These are phyloP conservation scores for Lasius fuliginosus DNA, from an alignment of 2,888 invertebrate species.

Conservation along the genomic window DNA sequence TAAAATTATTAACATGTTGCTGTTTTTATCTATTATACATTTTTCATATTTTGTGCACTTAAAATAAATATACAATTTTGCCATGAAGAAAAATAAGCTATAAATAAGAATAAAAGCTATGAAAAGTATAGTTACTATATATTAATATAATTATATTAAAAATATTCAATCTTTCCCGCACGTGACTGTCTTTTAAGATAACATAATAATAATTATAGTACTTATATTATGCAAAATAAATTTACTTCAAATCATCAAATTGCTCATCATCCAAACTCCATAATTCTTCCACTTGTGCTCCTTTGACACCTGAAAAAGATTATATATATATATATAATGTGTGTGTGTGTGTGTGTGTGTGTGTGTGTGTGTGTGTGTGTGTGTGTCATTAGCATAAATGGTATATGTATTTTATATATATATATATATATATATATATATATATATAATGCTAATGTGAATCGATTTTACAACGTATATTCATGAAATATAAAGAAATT, in stretches of 20 bases:
- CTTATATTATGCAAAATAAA: conserved; percentile 36
- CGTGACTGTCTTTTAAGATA: background rate
- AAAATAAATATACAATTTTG: background rate
- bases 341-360: no score
- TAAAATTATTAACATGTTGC: background rate
- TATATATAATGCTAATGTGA: background rate
- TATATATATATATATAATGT: background rate
- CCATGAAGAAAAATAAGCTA: background rate
- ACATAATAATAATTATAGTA: conserved; percentile 46
- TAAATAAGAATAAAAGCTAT: background rate
- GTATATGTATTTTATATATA: background rate
- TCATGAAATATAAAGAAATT: background rate
- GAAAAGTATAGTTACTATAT: background rate
- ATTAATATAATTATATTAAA: background rate
- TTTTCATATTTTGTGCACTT: background rate
- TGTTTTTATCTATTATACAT: background rate
- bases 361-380: no score
- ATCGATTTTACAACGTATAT: background rate
- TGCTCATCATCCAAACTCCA: conserved; percentile 97
- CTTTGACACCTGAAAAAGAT: conserved; percentile 92
- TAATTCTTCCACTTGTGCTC: conserved; percentile 98
- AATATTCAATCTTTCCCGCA: background rate
- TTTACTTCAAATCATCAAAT: conserved; percentile 95
- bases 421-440: conserved; percentile 1
- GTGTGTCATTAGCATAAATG: background rate